phyloP scores from a whole-genome alignment of 2,888 invertebrate species.

The Listrodromus nycthemerus region DNA sequence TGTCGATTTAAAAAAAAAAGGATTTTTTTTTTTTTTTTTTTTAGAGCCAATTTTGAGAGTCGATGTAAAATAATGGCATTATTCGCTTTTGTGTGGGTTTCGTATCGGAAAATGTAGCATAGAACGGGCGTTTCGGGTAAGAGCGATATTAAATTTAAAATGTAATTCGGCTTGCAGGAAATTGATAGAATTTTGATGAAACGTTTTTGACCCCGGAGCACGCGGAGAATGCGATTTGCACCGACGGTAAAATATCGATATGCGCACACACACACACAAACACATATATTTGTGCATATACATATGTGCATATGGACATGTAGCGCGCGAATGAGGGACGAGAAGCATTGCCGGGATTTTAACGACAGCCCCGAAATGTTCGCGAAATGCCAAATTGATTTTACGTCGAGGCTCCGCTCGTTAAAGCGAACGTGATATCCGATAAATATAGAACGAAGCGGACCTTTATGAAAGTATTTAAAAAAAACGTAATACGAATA shows the following conservation, averaged over 20 bases:
- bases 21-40: too few relatives aligned
- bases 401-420: not conserved
- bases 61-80: not conserved
- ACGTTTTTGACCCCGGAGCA: constrained; percentile 5
- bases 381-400: constrained; percentile 16
- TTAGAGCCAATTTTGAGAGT: not conserved
- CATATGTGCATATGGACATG: not conserved
- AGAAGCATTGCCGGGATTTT: not conserved
- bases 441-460: not conserved
- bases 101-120: not conserved
- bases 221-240: not conserved
- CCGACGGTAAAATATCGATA: constrained; percentile 7
- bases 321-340: not conserved
- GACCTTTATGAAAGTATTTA: not conserved
- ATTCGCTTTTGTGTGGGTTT: not conserved
- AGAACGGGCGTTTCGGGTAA: not conserved
- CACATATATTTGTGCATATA: not conserved
- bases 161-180: constrained; percentile 7
- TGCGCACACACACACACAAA: not conserved
- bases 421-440: constrained; percentile 8
- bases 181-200: constrained; percentile 35
- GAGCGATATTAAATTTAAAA: constrained; percentile 11
- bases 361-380: constrained; percentile 23
- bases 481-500: not conserved
- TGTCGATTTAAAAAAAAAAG: constrained; percentile 5